Evolutionary conservation across 1,140 invertebrate species (phyloP), one percentile per base, ranked within the genome.

Genomic region (Drosophila tsacasi): DNA sequence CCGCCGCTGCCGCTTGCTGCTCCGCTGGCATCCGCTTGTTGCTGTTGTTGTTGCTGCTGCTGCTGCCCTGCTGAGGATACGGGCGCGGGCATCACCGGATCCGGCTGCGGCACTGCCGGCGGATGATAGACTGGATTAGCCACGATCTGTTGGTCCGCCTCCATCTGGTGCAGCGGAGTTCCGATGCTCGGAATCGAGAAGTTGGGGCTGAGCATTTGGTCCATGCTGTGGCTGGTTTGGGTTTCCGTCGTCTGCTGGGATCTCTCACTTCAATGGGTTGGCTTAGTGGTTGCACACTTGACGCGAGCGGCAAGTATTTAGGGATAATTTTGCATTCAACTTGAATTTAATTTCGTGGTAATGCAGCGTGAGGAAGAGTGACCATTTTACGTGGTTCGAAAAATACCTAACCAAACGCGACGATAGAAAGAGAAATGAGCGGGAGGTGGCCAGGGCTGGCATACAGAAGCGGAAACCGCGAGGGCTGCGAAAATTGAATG

Each of bases 161-260:
- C 97, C n/a, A 97, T 96, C 81, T 98, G 97, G 94, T 98, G 97
- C 19, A 97, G 90, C 8, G 97, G 97, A 4, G 97, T 98, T 58
- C 97, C 97, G 90, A 98, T 97, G 91, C 97, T 97, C 58, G 97
- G 97, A 93, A 98, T 97, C 76, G 96, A 97, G 89, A 96, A 97
- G 47, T 96, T 97, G 4, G 97, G 97, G 94, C 97, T 98, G 73
- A 98, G 93, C 96, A 98, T 97, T 93, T 97, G 96, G 95, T 98
- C 92, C 92, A 93, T 93, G 13, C 65, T 78, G 58, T 23, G 13
- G 66, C 42, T 30, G 72, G 35, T 76, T 19, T 76, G 19, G 6
- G 27, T 10, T 69, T 59, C 10, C 25, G 6, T n/a, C 21, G 17
- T 5, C 25, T 17, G 44, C 9, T 10, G 27, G 54, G 9, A 7